These are phyloP conservation scores for Tineola bisselliella DNA, from an alignment of 2,888 invertebrate genomes.

Conservation along the genomic window DNA sequence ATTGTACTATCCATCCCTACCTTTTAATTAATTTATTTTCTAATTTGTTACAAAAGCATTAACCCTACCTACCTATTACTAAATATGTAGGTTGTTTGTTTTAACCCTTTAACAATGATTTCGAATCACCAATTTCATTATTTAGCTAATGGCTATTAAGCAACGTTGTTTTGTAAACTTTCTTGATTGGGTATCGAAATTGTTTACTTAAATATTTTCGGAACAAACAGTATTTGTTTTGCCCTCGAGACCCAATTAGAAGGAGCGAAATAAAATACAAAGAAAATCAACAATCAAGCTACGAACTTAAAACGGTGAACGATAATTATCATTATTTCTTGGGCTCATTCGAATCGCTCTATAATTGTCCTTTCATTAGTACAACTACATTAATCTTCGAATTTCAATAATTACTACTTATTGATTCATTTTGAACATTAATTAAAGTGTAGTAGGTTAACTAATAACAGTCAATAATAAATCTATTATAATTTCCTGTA, in stretches of 20 bases:
- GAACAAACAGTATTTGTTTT: constrained; percentile 5
- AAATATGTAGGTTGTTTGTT: not conserved
- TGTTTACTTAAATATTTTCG: constrained; percentile 8
- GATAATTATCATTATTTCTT: constrained; percentile 11
- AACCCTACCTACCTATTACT: not conserved
- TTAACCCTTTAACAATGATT: not conserved
- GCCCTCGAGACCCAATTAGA: not conserved
- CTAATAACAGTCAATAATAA: no score
- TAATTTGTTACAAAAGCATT: not conserved
- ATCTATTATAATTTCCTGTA: no score
- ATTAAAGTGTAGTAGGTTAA: not conserved
- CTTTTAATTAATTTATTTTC: not conserved
- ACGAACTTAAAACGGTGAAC: not conserved
- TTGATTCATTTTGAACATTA: not conserved
- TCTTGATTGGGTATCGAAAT: constrained; percentile 5
- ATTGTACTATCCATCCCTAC: not conserved
- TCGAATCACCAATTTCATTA: constrained; percentile 1
- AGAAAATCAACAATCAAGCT: constrained; percentile 8
- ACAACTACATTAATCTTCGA: not conserved
- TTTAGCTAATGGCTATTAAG: not conserved
- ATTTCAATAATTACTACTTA: not conserved
- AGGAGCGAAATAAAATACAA: constrained; percentile 5
- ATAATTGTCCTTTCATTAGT: not conserved
- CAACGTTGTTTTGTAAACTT: not conserved
- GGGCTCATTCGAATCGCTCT: not conserved